A percentile compares a stretch with the other conserved stretches of the same genome.
Conservation (phyloP, 1,140 invertebrate species). For the Diachasma alloeum region DNA sequence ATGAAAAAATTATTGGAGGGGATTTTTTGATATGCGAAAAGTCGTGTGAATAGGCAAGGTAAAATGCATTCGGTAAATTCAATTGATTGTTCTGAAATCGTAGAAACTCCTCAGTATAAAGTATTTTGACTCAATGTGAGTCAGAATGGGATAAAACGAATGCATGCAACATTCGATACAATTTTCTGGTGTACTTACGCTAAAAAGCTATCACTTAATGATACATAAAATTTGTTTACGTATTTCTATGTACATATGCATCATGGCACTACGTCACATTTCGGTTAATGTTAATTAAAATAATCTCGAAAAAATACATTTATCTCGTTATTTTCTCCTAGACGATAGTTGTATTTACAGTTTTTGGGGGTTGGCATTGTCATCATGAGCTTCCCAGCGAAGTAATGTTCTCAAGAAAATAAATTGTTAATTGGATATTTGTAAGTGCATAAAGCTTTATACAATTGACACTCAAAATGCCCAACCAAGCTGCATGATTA, state of each 20-base stretch:
- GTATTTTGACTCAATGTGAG: slow-evolving; percentile 52
- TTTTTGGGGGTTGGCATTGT: neutral
- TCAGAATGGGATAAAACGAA: slow-evolving; percentile 36
- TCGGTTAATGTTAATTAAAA: slow-evolving; percentile 30
- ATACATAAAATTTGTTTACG: neutral
- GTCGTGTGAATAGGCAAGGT: too few relatives aligned
- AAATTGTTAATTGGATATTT: neutral
- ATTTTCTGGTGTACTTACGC: neutral
- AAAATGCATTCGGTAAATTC: too few relatives aligned
- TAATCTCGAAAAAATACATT: slow-evolving; percentile 13
- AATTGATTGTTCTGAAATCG: too few relatives aligned
- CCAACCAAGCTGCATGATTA: slow-evolving; percentile 26
- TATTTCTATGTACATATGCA: slow-evolving; percentile 34
- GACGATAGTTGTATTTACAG: neutral
- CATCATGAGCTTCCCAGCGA: neutral
- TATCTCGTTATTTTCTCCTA: slow-evolving; percentile 1
- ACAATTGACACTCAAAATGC: slow-evolving; percentile 40
- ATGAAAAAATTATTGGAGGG: neutral
- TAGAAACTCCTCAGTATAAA: too few relatives aligned
- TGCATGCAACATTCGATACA: neutral
- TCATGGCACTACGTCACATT: slow-evolving; percentile 48
- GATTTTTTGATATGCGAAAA: too few relatives aligned
- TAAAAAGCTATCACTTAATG: neutral
- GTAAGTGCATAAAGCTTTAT: slow-evolving; percentile 32
- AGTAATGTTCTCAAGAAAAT: neutral